Percentiles rank a stretch among this genome's conserved stretches.
These are phyloP conservation scores for Ictidomys tridecemlineatus DNA, from an alignment of 2,113 vertebrate genomes.

Conservation along the genomic window DNA sequence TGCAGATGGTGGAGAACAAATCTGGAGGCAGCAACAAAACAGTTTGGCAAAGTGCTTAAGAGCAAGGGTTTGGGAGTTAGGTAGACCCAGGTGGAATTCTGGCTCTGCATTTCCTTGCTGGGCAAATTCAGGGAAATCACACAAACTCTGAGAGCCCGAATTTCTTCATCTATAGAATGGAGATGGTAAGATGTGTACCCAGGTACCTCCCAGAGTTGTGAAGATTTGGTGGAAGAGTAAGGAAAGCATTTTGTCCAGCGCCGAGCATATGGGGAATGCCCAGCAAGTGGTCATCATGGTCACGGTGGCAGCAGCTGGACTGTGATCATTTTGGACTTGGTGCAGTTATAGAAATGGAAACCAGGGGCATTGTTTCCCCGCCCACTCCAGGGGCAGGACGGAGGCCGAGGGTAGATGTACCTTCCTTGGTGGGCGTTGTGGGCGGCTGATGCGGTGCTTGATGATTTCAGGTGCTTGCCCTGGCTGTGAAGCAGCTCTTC, in stretches of 20 bases:
- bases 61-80: background rate
- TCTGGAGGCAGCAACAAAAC: background rate
- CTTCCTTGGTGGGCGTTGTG: background rate
- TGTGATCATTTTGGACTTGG: background rate
- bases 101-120: background rate
- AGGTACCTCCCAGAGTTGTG: background rate
- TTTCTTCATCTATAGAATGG: background rate
- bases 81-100: background rate
- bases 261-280: background rate
- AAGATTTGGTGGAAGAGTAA: background rate
- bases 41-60: background rate
- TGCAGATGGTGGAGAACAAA: background rate
- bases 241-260: background rate
- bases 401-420: background rate
- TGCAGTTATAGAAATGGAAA: background rate
- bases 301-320: background rate
- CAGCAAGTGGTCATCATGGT: background rate
- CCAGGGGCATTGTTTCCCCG: background rate
- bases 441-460: background rate
- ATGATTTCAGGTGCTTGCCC: slow-evolving; percentile 91
- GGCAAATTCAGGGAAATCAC: background rate
- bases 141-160: background rate
- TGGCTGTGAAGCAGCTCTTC: slow-evolving; percentile 94
- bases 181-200: background rate
- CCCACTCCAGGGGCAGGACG: background rate